These are phyloP conservation scores for Galerucella pusilla DNA, from an alignment of 2,888 invertebrate species.

Conservation along the genomic window DNA sequence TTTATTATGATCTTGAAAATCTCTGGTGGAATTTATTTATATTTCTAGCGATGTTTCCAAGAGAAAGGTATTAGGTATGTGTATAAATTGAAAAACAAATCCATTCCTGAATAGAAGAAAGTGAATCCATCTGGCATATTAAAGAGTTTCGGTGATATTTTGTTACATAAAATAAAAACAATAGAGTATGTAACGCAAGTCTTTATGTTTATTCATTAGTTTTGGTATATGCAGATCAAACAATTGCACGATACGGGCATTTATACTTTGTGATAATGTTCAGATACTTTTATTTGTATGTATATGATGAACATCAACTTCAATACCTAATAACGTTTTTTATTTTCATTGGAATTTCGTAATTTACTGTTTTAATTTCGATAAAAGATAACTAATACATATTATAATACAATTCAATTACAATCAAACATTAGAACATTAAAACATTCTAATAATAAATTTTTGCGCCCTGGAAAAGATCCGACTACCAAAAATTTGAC, in stretches of 20 bases:
- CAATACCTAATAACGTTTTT: background rate
- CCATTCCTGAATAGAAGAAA: background rate
- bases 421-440: background rate
- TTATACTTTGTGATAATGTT: conserved; percentile 7
- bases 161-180: conserved; percentile 8
- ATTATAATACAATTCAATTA: background rate
- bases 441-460: too few relatives aligned
- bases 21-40: too few relatives aligned
- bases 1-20: too few relatives aligned
- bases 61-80: too few relatives aligned
- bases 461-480: too few relatives aligned
- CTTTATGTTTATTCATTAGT: conserved; percentile 1
- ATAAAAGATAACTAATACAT: background rate
- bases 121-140: background rate
- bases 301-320: background rate
- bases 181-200: background rate
- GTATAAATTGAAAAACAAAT: too few relatives aligned
- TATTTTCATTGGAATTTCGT: background rate
- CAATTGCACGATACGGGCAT: conserved; percentile 4
- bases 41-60: too few relatives aligned
- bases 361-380: background rate
- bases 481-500: too few relatives aligned
- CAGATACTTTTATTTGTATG: background rate
- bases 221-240: conserved; percentile 11
- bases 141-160: background rate